Evolutionary conservation across 2,113 vertebrate genomes (phyloP).

Genomic region (Pelmatolapia mariae): DNA sequence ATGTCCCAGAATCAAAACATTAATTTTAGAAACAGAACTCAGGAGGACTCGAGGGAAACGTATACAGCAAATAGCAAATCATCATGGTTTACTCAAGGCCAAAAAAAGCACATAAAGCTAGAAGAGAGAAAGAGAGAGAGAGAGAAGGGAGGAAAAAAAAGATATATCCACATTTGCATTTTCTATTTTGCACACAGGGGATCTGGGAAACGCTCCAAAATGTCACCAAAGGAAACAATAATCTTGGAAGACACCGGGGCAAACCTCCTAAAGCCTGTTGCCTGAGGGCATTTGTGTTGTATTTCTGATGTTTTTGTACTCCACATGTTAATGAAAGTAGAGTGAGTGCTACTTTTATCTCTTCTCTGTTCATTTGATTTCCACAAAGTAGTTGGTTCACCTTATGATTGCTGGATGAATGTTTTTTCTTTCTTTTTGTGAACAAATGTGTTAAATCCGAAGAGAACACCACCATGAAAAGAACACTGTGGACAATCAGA

Average conservation of each 20-base stretch:
- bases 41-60: neutral
- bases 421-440: neutral
- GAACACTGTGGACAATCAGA: neutral
- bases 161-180: neutral
- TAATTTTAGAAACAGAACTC: neutral
- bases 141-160: neutral
- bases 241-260: slow-evolving; percentile 30
- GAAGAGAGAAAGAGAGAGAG: neutral
- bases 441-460: neutral
- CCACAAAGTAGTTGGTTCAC: neutral
- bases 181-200: slow-evolving; percentile 42
- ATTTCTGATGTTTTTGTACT: neutral
- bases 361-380: slow-evolving; percentile 1
- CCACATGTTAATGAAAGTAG: neutral
- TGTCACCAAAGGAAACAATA: slow-evolving; percentile 32
- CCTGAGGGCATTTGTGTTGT: slow-evolving; percentile 21
- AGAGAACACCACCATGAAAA: slow-evolving; percentile 17
- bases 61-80: neutral
- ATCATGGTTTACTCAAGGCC: neutral
- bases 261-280: slow-evolving; percentile 42
- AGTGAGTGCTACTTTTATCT: neutral
- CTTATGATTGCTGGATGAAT: neutral
- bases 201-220: slow-evolving; percentile 29
- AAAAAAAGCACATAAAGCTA: neutral
- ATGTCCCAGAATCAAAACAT: neutral